Conservation (phyloP, 2,797 vertebrate genomes). For the Chanos chanos region DNA sequence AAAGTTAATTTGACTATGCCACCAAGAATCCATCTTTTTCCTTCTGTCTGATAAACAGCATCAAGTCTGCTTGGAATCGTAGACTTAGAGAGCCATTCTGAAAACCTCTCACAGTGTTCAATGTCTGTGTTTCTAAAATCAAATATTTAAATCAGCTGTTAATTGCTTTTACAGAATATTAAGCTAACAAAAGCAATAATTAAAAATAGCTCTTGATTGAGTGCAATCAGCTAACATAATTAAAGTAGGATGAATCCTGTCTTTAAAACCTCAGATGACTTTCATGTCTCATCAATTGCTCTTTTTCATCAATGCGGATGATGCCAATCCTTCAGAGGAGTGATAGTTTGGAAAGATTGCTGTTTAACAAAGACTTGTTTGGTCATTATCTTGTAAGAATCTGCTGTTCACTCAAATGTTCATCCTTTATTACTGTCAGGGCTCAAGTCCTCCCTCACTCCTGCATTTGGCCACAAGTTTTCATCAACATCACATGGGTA, state of each 20-base stretch:
- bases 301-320: slow-evolving; percentile 21
- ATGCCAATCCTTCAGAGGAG: background rate
- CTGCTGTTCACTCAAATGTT: no score
- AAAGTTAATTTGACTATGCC: no score
- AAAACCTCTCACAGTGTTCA: background rate
- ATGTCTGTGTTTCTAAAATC: slow-evolving; percentile 19
- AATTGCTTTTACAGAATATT: slow-evolving; percentile 3
- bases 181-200: slow-evolving; percentile 24
- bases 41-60: no score
- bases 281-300: slow-evolving; percentile 3
- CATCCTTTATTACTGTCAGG: background rate
- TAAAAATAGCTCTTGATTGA: slow-evolving; percentile 33
- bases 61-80: background rate
- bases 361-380: no score
- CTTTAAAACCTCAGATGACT: slow-evolving; percentile 30
- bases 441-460: no score
- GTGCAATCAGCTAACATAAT: slow-evolving; percentile 36
- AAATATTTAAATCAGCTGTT: slow-evolving; percentile 22
- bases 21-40: no score
- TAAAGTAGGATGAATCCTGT: slow-evolving; percentile 11
- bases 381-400: background rate
- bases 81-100: background rate
- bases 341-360: background rate
- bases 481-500: no score
- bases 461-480: background rate